These are phyloP conservation scores for Cisticola juncidis DNA, from an alignment of 2,113 vertebrate genomes.

Conservation along the genomic window DNA sequence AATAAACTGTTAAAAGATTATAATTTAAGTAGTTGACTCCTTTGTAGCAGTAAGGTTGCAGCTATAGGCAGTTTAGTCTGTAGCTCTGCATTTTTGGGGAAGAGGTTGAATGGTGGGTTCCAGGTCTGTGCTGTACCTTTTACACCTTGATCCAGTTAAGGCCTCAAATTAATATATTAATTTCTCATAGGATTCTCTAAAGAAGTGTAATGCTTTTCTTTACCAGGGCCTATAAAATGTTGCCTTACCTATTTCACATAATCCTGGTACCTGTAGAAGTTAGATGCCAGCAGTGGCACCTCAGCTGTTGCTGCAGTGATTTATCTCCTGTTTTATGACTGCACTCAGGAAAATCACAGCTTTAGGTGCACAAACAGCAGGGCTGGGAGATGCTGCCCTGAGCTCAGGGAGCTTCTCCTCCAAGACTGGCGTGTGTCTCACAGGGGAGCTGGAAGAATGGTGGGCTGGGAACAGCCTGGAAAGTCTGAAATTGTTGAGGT, in stretches of 20 bases:
- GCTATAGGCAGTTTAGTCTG: neutral
- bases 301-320: neutral
- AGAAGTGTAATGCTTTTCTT: neutral
- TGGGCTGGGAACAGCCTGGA: neutral
- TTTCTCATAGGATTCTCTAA: neutral
- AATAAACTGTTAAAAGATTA: neutral
- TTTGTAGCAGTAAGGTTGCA: neutral
- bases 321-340: neutral
- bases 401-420: neutral
- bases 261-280: neutral
- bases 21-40: neutral
- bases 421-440: neutral
- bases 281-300: neutral
- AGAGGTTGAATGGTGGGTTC: neutral
- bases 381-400: neutral
- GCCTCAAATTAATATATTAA: neutral
- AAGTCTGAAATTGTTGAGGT: neutral
- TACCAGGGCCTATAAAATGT: neutral
- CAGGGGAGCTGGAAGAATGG: neutral
- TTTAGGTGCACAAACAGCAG: neutral
- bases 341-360: neutral
- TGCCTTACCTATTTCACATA: neutral
- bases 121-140: neutral
- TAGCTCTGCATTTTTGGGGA: neutral
- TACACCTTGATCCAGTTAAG: neutral